phyloP scores from a whole-genome alignment of 1,140 invertebrate genomes.

The Nomia melanderi region DNA sequence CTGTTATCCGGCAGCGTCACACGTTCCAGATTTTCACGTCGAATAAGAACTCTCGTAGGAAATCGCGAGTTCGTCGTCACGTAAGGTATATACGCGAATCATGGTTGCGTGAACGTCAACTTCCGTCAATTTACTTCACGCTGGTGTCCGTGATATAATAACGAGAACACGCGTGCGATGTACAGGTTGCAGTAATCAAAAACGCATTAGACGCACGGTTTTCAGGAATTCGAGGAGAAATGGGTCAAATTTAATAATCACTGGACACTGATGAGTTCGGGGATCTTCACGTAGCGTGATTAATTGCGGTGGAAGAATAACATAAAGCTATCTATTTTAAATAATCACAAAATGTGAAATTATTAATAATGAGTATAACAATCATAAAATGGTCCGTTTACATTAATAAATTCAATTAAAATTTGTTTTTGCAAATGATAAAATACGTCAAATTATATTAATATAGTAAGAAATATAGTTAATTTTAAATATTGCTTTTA shows the following conservation, averaged over 20 bases:
- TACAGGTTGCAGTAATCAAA: slow-evolving; percentile 9
- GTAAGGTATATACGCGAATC: slow-evolving; percentile 35
- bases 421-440: no score
- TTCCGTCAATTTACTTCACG: slow-evolving; percentile 46
- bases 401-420: no score
- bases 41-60: slow-evolving; percentile 20
- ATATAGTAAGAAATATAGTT: no score
- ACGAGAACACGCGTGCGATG: neutral
- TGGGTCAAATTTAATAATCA: slow-evolving; percentile 1
- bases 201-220: neutral
- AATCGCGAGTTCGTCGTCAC: slow-evolving; percentile 25
- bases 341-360: no score
- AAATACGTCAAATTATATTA: no score
- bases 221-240: neutral
- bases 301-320: neutral
- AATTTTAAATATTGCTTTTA: no score
- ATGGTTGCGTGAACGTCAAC: slow-evolving; percentile 39
- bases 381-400: no score
- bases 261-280: neutral
- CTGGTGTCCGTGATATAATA: neutral
- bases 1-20: neutral
- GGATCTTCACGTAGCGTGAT: neutral
- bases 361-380: no score
- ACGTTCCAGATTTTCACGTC: slow-evolving; percentile 31
- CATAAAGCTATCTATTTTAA: no score